Evolutionary conservation across 2,113 vertebrate species (phyloP).

Genomic region (Proterorhinus semilunaris): DNA sequence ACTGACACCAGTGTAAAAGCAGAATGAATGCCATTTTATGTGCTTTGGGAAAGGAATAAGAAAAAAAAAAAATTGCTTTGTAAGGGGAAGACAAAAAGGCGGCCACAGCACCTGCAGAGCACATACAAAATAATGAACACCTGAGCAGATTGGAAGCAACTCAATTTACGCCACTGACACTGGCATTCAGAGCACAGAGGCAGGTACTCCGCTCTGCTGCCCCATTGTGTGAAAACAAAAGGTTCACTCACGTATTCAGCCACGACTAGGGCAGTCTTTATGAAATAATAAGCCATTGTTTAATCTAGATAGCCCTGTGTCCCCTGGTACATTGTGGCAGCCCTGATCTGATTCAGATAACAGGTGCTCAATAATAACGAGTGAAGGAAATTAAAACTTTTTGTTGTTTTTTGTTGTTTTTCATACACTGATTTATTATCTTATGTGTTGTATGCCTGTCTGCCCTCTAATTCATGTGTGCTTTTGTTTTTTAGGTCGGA

Average conservation of each 20-base stretch:
- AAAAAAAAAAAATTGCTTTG: constrained; percentile 52
- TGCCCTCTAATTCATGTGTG: constrained; percentile 29
- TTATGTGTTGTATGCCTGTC: background rate
- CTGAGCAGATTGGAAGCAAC: constrained; percentile 82
- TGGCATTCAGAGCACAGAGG: constrained; percentile 78
- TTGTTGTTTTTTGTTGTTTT: constrained; percentile 20
- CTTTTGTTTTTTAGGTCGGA: constrained; percentile 78
- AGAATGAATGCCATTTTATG: constrained; percentile 75
- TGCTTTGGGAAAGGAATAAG: constrained; percentile 66
- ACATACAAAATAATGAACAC: constrained; percentile 75
- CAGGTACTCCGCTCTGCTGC: constrained; percentile 81
- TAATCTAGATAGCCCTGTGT: constrained; percentile 85
- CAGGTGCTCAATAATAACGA: constrained; percentile 77
- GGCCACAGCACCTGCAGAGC: constrained; percentile 73
- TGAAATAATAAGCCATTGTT: constrained; percentile 85
- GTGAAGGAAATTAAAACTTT: constrained; percentile 25
- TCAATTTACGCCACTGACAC: constrained; percentile 83
- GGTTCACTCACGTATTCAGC: constrained; percentile 81
- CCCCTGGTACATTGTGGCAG: constrained; percentile 81
- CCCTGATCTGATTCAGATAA: constrained; percentile 77
- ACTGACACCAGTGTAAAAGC: constrained; percentile 65
- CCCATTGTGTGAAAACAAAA: constrained; percentile 87
- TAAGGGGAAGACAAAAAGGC: constrained; percentile 64
- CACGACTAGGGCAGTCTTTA: constrained; percentile 83
- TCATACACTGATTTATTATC: constrained; percentile 8